Percentiles rank a stretch among this genome's conserved stretches.
These are phyloP conservation scores for Mimachlamys varia DNA, from an alignment of 2,888 invertebrate species.

Conservation along the genomic window DNA sequence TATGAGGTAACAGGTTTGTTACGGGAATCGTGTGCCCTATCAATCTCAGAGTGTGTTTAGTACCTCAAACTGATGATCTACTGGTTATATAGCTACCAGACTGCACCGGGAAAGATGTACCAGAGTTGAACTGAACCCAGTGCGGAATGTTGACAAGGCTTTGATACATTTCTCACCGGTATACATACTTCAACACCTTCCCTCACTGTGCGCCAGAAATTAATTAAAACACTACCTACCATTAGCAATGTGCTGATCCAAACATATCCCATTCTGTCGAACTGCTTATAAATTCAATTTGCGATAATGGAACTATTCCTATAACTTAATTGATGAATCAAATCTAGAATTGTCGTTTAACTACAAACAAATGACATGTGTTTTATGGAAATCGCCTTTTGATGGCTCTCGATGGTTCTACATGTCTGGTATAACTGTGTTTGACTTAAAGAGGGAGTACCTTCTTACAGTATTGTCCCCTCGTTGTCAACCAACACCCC, in stretches of 20 bases:
- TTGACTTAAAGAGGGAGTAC: not conserved
- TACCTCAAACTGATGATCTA: not conserved
- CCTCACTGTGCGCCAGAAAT: not conserved
- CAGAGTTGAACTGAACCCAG: not conserved
- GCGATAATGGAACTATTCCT: not conserved
- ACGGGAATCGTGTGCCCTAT: not conserved
- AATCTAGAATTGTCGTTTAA: not conserved
- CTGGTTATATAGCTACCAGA: too few relatives aligned
- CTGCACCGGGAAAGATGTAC: too few relatives aligned
- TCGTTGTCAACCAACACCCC: slow-evolving; percentile 3
- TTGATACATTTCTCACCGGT: not conserved
- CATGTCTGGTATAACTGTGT: not conserved
- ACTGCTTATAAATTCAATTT: not conserved
- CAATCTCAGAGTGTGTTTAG: not conserved
- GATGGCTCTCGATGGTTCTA: not conserved
- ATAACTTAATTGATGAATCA: not conserved
- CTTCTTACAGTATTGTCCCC: slow-evolving; percentile 21
- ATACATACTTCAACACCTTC: too few relatives aligned
- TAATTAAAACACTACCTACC: not conserved
- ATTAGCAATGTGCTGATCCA: not conserved
- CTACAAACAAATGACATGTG: not conserved
- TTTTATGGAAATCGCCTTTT: not conserved
- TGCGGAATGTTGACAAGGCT: not conserved
- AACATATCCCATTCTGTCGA: not conserved
- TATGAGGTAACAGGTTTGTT: not conserved